Conservation (phyloP, 2,113 vertebrate genomes). For the Neomonachus schauinslandi region DNA sequence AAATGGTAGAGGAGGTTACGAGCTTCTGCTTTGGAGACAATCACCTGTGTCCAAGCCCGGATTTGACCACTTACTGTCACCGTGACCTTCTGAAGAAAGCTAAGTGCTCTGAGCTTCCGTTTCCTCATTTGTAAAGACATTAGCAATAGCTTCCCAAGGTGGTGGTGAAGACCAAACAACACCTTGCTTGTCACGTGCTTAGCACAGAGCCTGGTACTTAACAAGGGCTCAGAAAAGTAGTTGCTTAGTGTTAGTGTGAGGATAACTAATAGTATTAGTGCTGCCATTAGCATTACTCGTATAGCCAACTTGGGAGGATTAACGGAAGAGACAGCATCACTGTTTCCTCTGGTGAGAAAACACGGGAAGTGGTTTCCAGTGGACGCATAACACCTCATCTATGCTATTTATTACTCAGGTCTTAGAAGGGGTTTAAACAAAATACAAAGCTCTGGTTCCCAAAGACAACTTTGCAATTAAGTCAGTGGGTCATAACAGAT, state of each 20-base stretch:
- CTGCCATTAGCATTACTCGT: neutral
- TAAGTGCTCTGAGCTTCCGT: neutral
- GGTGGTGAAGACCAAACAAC: neutral
- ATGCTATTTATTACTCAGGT: neutral
- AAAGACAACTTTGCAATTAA: conserved; percentile 49
- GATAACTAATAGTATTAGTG: neutral
- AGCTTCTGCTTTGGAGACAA: neutral
- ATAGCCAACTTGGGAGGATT: neutral
- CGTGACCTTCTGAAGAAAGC: neutral
- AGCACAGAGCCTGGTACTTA: neutral
- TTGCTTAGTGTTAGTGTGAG: neutral
- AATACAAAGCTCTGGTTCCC: conserved; percentile 13
- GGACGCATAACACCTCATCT: neutral
- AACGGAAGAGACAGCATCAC: neutral
- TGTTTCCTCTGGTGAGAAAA: neutral
- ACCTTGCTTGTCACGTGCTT: neutral
- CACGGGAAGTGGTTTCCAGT: neutral
- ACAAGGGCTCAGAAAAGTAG: neutral
- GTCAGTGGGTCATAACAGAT: neutral
- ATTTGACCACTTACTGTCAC: neutral
- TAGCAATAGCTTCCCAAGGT: neutral
- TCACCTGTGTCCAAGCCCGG: neutral
- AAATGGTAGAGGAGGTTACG: neutral
- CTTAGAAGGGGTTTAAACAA: neutral
- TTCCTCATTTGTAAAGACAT: neutral